Evolutionary conservation across 2,888 invertebrate species (phyloP), one percentile per base, ranked within the genome.

Genomic region (Ennomos erosarius): DNA sequence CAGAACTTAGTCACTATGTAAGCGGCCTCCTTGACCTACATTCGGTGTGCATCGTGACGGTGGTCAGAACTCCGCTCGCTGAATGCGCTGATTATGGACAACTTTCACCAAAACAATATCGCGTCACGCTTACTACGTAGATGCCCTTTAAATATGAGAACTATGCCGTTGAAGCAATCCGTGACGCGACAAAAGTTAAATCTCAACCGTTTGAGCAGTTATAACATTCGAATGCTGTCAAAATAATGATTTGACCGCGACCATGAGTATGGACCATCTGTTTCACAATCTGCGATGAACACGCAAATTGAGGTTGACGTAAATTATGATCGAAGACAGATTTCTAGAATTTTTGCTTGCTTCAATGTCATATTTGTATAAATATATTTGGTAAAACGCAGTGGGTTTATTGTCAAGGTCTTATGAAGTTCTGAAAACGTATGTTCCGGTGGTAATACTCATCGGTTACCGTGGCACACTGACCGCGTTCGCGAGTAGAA

Each of bases 71-170:
- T 56, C 54, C 67, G 75, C 69, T 66, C 55, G 66, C 58, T 55
- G 65, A 68, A 69, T 67, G 59, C 64, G 73, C 68, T 78, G 78
- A 78, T 86, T 88, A 88, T 88, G 84, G 78, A 79, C 83, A 85
- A 90, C 90, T 90, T 91, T 90, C 90, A 90, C 90, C 88, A 74
- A 87, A 87, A 83, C 77, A 74, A 70, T 75, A 78, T 75, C 74
- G 67, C 71, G 74, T 74, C 73, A 74, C 74, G 67, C 51, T 55
- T 53, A 37, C 43, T 51, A 49, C 54, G 64, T 64, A 59, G 69
- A 70, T 75, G 78, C 75, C 77, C 75, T 78, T 80, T 76, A 74
- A 49, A 50, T 60, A 51, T 55, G 33, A 70, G 56, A 52, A 38
- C 54, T 36, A 47, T 42, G 52, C 53, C 49, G 56, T 45, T 61